Percentiles rank a stretch among this genome's conserved stretches.
Evolutionary conservation across 2,888 invertebrate species (phyloP).

Genomic region (Sycophila texana): DNA sequence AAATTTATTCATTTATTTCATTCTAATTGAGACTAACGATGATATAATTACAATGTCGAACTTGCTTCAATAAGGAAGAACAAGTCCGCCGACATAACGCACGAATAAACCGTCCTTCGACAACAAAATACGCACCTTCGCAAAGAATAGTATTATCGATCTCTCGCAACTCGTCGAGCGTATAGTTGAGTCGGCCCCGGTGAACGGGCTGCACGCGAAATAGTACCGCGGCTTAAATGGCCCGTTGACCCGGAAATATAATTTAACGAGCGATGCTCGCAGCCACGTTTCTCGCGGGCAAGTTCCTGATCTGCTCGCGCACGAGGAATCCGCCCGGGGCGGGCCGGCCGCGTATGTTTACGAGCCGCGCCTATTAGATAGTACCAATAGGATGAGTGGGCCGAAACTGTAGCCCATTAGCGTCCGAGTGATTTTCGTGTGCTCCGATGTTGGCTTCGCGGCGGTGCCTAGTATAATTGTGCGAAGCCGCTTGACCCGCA

Average conservation of each 20-base stretch:
- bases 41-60: too few relatives aligned
- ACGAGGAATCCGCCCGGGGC: conserved; percentile 9
- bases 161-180: too few relatives aligned
- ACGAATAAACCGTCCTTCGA: too few relatives aligned
- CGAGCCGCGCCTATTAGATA: conserved; percentile 11
- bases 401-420: conserved; percentile 25
- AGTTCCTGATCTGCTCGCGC: neutral
- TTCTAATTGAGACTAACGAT: too few relatives aligned
- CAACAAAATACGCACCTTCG: too few relatives aligned
- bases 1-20: too few relatives aligned
- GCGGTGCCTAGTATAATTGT: neutral
- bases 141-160: too few relatives aligned
- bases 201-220: neutral
- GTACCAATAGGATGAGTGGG: conserved; percentile 3
- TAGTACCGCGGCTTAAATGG: neutral
- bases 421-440: neutral
- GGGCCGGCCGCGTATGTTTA: too few relatives aligned
- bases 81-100: too few relatives aligned
- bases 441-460: neutral
- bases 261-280: neutral
- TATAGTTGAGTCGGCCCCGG: too few relatives aligned
- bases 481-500: neutral
- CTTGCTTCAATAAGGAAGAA: too few relatives aligned
- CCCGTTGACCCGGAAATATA: conserved; percentile 12
- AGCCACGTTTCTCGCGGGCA: neutral